Evolutionary conservation across 2,113 vertebrate species (phyloP).

Genomic region (Onychorhynchus coronatus): DNA sequence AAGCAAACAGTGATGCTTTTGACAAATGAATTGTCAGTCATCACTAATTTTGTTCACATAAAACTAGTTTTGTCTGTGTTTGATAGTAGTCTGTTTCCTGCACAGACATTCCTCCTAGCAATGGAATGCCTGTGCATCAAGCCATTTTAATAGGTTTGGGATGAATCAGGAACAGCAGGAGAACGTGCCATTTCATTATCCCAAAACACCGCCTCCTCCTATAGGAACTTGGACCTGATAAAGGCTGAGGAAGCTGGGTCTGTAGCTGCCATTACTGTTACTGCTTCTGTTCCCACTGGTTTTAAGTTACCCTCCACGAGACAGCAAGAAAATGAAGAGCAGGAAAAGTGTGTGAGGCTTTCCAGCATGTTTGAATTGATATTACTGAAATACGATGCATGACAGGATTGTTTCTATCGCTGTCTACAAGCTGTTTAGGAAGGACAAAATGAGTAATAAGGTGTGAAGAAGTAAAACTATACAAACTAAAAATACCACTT

Average conservation of each 20-base stretch:
- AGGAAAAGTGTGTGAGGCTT: neutral
- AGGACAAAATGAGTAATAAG: neutral
- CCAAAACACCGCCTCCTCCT: neutral
- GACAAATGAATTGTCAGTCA: too few species aligned
- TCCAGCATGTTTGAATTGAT: neutral
- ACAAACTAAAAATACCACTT: neutral
- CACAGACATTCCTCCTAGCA: neutral
- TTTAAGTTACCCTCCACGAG: neutral
- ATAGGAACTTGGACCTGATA: neutral
- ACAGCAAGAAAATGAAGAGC: neutral
- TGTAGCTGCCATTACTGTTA: neutral
- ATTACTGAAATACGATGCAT: accelerated
- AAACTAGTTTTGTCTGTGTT: neutral
- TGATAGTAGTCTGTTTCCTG: neutral
- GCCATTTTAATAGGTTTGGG: neutral
- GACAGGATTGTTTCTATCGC: neutral
- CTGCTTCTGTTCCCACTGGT: neutral
- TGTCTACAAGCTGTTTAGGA: neutral
- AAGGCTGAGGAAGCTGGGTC: neutral
- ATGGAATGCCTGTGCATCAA: neutral
- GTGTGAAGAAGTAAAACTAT: neutral
- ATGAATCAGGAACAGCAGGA: neutral
- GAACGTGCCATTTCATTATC: accelerated
- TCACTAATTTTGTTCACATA: neutral
- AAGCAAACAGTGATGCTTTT: neutral